A percentile compares a stretch with the other conserved stretches of the same genome.
Conservation (phyloP, 2,113 vertebrate genomes). For the Peromyscus maniculatus region DNA sequence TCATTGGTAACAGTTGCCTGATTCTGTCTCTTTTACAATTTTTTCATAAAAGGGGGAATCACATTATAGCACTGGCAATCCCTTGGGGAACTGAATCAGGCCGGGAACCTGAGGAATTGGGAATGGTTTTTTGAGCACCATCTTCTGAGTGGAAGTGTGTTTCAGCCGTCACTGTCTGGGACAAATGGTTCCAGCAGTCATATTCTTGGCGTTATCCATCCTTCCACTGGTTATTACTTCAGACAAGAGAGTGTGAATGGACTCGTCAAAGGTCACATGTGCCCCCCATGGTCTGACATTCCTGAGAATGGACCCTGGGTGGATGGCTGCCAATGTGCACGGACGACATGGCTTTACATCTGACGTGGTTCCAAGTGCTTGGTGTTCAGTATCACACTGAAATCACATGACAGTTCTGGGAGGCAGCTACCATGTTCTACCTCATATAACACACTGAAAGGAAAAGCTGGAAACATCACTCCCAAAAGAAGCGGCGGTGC, state of each 20-base stretch:
- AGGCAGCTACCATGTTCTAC: background rate
- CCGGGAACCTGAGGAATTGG: background rate
- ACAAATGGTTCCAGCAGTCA: background rate
- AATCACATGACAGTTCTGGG: background rate
- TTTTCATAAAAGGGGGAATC: background rate
- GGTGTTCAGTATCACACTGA: background rate
- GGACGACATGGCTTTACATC: background rate
- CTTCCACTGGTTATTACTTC: background rate
- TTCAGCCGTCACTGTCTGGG: background rate
- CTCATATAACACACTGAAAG: no score
- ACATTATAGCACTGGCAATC: background rate
- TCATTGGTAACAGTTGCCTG: conserved; percentile 6
- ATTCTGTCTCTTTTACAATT: background rate
- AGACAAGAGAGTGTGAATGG: background rate
- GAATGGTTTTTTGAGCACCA: background rate
- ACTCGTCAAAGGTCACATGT: no score
- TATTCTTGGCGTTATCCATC: background rate
- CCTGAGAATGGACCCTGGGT: background rate
- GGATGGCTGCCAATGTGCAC: background rate
- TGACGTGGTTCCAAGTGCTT: background rate
- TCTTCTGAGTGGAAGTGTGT: background rate
- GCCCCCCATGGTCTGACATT: background rate
- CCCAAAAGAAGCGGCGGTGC: background rate
- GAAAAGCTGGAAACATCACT: background rate
- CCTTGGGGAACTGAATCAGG: background rate